Evolutionary conservation across 2,888 invertebrate species (phyloP).

Genomic region (Leptopilina drosophilae): DNA sequence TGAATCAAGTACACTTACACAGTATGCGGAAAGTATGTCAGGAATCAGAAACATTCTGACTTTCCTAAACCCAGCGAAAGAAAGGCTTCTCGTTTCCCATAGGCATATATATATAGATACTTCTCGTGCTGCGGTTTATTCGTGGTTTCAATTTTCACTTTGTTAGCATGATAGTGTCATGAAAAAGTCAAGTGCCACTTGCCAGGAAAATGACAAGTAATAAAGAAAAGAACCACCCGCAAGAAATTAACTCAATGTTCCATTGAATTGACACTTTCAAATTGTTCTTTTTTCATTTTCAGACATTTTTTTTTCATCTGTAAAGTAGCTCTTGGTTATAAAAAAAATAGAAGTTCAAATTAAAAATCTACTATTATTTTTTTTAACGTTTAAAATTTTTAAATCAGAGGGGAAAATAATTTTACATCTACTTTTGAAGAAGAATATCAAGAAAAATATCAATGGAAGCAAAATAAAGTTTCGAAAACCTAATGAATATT

Average conservation of each 20-base stretch:
- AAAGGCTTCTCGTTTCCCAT: constrained; percentile 47
- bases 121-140: constrained; percentile 45
- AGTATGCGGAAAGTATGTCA: constrained; percentile 58
- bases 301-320: no score
- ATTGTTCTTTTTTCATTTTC: not conserved
- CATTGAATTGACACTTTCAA: constrained; percentile 2
- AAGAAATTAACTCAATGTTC: not conserved
- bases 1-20: constrained; percentile 40
- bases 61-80: constrained; percentile 54
- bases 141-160: constrained; percentile 37
- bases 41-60: constrained; percentile 59
- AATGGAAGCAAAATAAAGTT: no score
- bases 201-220: not conserved
- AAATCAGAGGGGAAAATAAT: no score
- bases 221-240: not conserved
- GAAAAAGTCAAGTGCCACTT: constrained; percentile 19
- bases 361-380: no score
- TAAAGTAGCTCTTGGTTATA: no score
- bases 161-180: constrained; percentile 22
- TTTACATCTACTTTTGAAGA: no score
- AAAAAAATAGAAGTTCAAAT: no score
- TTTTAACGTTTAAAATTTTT: no score
- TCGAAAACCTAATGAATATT: no score
- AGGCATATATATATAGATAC: constrained; percentile 17
- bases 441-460: no score